A percentile compares a stretch with the other conserved stretches of the same genome.
These are phyloP conservation scores for Bradysia coprophila DNA, from an alignment of 1,140 invertebrate genomes.

Conservation along the genomic window DNA sequence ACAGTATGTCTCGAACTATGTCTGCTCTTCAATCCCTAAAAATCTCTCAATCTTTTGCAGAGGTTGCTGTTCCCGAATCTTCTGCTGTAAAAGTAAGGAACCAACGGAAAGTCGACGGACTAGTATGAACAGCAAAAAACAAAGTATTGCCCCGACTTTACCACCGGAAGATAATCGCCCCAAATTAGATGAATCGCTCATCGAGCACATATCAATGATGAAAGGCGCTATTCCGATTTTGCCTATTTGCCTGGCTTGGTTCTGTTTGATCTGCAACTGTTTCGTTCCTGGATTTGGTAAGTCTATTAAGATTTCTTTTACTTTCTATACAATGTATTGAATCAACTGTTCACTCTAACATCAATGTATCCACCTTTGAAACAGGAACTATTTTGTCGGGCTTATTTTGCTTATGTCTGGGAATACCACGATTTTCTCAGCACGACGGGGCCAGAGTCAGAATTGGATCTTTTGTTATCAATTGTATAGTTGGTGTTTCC, in stretches of 20 bases:
- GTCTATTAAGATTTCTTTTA: constrained; percentile 7
- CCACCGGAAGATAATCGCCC: constrained; percentile 56
- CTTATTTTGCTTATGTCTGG: constrained; percentile 69
- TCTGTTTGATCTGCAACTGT: constrained; percentile 73
- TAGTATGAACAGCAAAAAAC: constrained; percentile 38
- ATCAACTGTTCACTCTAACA: constrained; percentile 1
- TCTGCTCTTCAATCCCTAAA: too few species aligned
- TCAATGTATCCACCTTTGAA: constrained; percentile 5
- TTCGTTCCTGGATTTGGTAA: constrained; percentile 70
- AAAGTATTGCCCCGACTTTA: constrained; percentile 35
- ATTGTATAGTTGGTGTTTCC: constrained; percentile 63
- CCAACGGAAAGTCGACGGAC: constrained; percentile 29
- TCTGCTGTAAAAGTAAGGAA: constrained; percentile 18
- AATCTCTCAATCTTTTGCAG: constrained; percentile 1
- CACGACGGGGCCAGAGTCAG: constrained; percentile 47
- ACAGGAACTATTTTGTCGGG: constrained; percentile 76
- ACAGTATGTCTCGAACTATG: not conserved
- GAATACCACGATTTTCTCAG: constrained; percentile 66
- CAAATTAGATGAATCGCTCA: constrained; percentile 52
- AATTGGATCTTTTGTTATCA: constrained; percentile 58
- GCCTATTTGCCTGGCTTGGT: constrained; percentile 62
- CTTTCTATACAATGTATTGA: constrained; percentile 4
- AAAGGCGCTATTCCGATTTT: constrained; percentile 76
- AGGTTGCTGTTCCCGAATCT: constrained; percentile 1
- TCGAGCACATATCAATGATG: constrained; percentile 67